Conservation (phyloP, 2,113 vertebrate species). For the Cryptotis parvus region DNA sequence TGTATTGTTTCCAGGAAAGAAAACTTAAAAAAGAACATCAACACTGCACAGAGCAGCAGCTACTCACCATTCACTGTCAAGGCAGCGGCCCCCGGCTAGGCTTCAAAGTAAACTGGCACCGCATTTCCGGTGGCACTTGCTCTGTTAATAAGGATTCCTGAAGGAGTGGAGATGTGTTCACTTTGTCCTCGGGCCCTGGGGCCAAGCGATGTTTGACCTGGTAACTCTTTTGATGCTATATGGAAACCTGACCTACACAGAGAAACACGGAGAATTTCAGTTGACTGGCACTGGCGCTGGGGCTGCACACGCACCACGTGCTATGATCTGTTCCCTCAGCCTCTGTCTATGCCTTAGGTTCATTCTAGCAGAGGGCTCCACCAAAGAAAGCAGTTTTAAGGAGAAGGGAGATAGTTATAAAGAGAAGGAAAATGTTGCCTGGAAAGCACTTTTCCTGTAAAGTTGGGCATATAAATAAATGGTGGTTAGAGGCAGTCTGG, state of each 20-base stretch:
- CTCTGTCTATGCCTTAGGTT: not conserved
- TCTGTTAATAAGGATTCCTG: constrained; percentile 90
- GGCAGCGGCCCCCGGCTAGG: constrained; percentile 86
- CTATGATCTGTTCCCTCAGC: not conserved
- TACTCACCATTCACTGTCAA: constrained; percentile 89
- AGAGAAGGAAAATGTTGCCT: not conserved
- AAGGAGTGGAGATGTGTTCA: too few species aligned
- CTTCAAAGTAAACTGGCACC: constrained; percentile 97
- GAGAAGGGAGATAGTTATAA: not conserved
- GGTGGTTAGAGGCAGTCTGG: not conserved
- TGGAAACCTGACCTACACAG: constrained; percentile 94
- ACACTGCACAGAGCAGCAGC: not conserved
- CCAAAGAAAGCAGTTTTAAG: not conserved
- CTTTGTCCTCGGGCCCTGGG: constrained; percentile 86
- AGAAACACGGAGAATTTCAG: constrained; percentile 75
- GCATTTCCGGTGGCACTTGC: constrained; percentile 93
- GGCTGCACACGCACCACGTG: not conserved
- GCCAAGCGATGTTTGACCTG: constrained; percentile 89
- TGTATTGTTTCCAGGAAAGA: constrained; percentile 3
- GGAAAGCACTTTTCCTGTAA: not conserved
- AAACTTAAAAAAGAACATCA: not conserved
- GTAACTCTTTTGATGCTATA: constrained; percentile 98
- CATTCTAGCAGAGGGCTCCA: not conserved
- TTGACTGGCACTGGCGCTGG: not conserved
- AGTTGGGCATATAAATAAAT: not conserved